A percentile compares a stretch with the other conserved stretches of the same genome.
These are phyloP conservation scores for Hippoglossus hippoglossus DNA, from an alignment of 2,797 vertebrate species.

Conservation along the genomic window DNA sequence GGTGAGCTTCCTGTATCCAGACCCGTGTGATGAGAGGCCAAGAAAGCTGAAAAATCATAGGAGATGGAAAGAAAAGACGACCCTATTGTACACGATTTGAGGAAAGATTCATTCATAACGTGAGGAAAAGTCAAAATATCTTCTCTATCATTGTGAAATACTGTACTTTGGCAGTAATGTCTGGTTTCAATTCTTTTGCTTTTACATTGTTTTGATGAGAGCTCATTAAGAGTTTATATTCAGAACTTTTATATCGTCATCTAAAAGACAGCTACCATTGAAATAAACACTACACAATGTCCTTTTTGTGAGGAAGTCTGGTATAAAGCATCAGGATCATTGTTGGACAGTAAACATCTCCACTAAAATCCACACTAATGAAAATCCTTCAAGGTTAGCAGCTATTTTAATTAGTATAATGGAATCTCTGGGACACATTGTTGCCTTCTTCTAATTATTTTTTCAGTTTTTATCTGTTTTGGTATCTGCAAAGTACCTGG, in stretches of 20 bases:
- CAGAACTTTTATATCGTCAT: neutral
- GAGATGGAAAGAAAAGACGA: too few relatives aligned
- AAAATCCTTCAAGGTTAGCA: conserved; percentile 34
- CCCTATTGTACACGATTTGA: too few relatives aligned
- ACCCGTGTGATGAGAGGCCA: too few relatives aligned
- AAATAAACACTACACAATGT: neutral
- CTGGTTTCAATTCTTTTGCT: too few relatives aligned
- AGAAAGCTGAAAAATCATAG: too few relatives aligned
- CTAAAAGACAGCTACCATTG: neutral
- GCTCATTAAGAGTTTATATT: neutral
- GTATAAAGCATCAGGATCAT: neutral
- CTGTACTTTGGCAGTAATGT: neutral
- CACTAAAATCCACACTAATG: conserved; percentile 34
- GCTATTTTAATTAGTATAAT: conserved; percentile 49
- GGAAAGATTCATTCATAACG: too few relatives aligned
- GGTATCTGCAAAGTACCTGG: conserved; percentile 28
- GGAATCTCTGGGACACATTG: conserved; percentile 32
- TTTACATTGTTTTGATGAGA: too few relatives aligned
- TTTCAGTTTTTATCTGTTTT: conserved; percentile 15
- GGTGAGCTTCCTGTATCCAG: too few relatives aligned
- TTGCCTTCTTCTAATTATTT: conserved; percentile 28
- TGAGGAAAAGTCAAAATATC: too few relatives aligned
- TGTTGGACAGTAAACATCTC: conserved; percentile 27
- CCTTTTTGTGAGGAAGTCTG: neutral
- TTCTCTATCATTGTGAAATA: too few relatives aligned